These are phyloP conservation scores for Lithophane semibrunnea DNA, from an alignment of 2,888 invertebrate genomes.

Conservation along the genomic window DNA sequence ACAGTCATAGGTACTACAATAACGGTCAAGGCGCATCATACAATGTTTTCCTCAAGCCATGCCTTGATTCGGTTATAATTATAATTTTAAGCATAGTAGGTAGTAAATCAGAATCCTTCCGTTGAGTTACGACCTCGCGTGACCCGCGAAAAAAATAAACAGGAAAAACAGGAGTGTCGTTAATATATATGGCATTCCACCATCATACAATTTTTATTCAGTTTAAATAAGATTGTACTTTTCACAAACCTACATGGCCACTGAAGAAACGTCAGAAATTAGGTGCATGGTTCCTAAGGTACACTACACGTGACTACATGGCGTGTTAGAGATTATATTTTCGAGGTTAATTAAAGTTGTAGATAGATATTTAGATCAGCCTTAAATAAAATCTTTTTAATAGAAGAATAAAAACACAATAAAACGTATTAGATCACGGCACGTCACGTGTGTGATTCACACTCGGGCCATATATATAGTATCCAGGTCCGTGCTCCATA, in stretches of 20 bases:
- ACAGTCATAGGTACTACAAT: background rate
- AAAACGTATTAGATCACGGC: constrained; percentile 21
- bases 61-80: background rate
- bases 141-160: background rate
- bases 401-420: constrained; percentile 10
- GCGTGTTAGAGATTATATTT: background rate
- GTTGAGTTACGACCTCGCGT: background rate
- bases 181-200: constrained; percentile 12
- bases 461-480: constrained; percentile 75
- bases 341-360: no score
- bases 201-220: background rate
- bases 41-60: background rate
- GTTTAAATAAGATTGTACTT: background rate
- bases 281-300: background rate
- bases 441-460: constrained; percentile 64
- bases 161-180: no score
- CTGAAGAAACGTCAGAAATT: background rate
- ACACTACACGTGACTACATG: background rate
- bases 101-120: constrained; percentile 12
- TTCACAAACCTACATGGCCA: background rate
- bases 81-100: background rate
- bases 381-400: background rate
- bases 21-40: background rate
- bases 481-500: constrained; percentile 76
- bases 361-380: no score